phyloP scores from a whole-genome alignment of 2,797 vertebrate species.

The Pantherophis alleghaniensis region DNA sequence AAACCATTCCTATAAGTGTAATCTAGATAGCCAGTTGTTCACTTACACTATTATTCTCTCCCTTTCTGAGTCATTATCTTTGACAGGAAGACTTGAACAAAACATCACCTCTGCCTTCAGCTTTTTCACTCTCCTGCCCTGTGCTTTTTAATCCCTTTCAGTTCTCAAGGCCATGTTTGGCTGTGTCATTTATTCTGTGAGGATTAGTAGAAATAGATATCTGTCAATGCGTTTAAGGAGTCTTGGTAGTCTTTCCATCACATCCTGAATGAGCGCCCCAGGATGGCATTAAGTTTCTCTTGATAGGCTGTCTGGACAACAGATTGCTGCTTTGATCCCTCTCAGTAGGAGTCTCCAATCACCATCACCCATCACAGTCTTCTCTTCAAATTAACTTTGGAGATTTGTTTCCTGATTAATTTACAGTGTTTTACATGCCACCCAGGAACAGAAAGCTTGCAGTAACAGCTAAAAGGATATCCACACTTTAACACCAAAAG shows the following conservation, averaged over 20 bases:
- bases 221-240: background rate
- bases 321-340: background rate
- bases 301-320: background rate
- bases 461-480: background rate
- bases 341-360: background rate
- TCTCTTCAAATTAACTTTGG: background rate
- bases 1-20: background rate
- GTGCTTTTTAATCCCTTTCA: background rate
- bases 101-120: background rate
- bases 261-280: background rate
- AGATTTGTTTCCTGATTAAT: background rate
- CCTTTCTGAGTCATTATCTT: background rate
- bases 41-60: background rate
- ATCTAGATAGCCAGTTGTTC: background rate
- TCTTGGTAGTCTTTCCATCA: slow-evolving; percentile 1
- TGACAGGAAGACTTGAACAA: background rate
- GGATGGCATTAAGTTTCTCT: background rate
- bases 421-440: background rate
- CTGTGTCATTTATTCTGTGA: background rate
- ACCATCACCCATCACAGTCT: background rate
- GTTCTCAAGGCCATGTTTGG: background rate
- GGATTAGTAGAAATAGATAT: background rate
- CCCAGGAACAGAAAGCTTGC: background rate
- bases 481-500: background rate
- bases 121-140: background rate